These are phyloP conservation scores for Philaethria dido DNA, from an alignment of 2,888 invertebrate species.

Conservation along the genomic window DNA sequence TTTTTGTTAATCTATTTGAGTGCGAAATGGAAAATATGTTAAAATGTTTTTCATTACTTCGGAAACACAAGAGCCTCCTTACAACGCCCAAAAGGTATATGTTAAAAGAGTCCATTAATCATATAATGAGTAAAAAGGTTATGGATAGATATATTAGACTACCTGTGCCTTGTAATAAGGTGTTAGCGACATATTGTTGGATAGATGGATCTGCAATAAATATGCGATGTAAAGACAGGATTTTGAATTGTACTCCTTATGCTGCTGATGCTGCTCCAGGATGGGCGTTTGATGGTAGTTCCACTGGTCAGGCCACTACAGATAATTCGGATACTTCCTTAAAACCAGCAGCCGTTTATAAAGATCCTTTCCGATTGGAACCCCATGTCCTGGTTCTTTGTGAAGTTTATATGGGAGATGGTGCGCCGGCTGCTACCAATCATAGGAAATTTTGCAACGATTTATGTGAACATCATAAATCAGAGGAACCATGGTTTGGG, in stretches of 20 bases:
- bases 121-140: constrained; percentile 75
- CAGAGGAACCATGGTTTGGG: constrained; percentile 93
- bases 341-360: constrained; percentile 93
- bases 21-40: constrained; percentile 43
- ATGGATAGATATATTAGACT: constrained; percentile 82
- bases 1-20: constrained; percentile 19
- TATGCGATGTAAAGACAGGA: constrained; percentile 87
- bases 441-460: constrained; percentile 88
- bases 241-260: constrained; percentile 86
- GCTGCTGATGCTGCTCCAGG: constrained; percentile 84
- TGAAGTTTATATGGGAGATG: constrained; percentile 90
- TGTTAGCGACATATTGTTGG: constrained; percentile 89
- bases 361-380: constrained; percentile 94
- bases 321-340: constrained; percentile 96
- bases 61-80: constrained; percentile 35
- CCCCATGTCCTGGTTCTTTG: constrained; percentile 94
- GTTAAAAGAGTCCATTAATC: constrained; percentile 71
- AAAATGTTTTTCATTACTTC: constrained; percentile 43
- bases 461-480: constrained; percentile 87
- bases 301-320: constrained; percentile 91
- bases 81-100: constrained; percentile 54
- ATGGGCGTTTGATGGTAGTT: constrained; percentile 97
- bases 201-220: constrained; percentile 91
- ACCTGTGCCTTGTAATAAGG: constrained; percentile 83
- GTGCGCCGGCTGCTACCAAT: constrained; percentile 89